Percentiles rank a stretch among this genome's conserved stretches.
phyloP scores from a whole-genome alignment of 2,888 invertebrate genomes.

The Rhagium mordax region DNA sequence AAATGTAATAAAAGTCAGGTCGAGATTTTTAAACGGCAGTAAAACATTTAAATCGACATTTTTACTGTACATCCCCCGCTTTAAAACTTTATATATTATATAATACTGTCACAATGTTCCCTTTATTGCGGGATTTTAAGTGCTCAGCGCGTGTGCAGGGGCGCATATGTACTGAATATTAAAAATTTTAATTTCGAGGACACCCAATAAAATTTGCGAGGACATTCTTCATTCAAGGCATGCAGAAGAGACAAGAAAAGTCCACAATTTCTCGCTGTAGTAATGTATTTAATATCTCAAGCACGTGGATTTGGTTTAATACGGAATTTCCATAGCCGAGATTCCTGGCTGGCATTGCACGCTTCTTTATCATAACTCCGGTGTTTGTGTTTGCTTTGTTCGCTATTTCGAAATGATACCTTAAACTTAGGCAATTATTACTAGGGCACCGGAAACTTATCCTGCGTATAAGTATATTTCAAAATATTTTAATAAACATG shows the following conservation, averaged over 20 bases:
- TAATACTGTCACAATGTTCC: slow-evolving; percentile 13
- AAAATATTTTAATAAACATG: slow-evolving; percentile 9
- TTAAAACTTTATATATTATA: slow-evolving; percentile 9
- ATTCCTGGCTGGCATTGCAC: slow-evolving; percentile 16
- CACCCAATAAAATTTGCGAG: slow-evolving; percentile 26
- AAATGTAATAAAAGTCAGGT: slow-evolving; percentile 7
- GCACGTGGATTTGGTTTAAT: slow-evolving; percentile 61
- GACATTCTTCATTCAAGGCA: slow-evolving; percentile 38
- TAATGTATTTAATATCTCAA: slow-evolving; percentile 60
- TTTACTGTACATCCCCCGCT: slow-evolving; percentile 4
- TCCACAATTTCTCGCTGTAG: slow-evolving; percentile 39
- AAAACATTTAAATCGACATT: slow-evolving; percentile 20
- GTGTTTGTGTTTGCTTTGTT: slow-evolving; percentile 34
- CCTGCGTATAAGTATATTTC: background rate
- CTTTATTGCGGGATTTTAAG: slow-evolving; percentile 4
- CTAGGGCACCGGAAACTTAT: background rate
- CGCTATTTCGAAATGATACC: slow-evolving; percentile 22
- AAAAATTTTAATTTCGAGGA: slow-evolving; percentile 36
- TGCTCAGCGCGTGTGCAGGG: background rate
- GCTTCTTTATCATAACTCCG: slow-evolving; percentile 33
- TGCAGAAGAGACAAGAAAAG: slow-evolving; percentile 36
- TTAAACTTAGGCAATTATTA: slow-evolving; percentile 27
- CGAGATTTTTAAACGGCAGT: slow-evolving; percentile 5
- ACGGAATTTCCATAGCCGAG: slow-evolving; percentile 57
- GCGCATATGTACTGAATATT: slow-evolving; percentile 37